phyloP scores from a whole-genome alignment of 2,797 vertebrate species.

The Cetoscarus ocellatus region DNA sequence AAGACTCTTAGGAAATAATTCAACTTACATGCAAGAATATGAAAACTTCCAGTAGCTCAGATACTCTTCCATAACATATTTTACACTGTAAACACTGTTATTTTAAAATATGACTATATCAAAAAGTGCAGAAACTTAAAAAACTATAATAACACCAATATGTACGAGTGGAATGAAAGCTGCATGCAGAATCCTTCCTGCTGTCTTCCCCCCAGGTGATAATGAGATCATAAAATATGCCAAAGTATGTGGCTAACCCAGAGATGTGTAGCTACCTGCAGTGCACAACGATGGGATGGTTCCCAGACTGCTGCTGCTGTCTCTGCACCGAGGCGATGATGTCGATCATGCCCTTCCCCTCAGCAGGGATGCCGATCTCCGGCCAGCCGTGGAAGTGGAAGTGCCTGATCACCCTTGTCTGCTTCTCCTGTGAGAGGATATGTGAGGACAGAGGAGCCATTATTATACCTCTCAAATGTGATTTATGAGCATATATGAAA shows the following conservation, averaged over 20 bases:
- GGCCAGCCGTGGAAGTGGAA: conserved; percentile 99
- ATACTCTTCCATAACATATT: too few species aligned
- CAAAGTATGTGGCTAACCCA: background rate
- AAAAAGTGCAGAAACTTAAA: too few species aligned
- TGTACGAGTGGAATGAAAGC: too few species aligned
- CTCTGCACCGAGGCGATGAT: conserved; percentile 96
- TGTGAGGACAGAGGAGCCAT: conserved; percentile 70
- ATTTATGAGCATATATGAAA: conserved; percentile 49
- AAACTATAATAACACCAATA: too few species aligned
- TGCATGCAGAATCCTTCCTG: too few species aligned
- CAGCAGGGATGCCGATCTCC: conserved; percentile 93
- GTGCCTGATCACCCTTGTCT: conserved; percentile 90
- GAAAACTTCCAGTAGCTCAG: too few species aligned
- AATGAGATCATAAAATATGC: background rate
- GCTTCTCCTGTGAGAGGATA: conserved; percentile 87
- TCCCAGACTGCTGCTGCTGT: conserved; percentile 97
- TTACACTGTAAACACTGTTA: too few species aligned
- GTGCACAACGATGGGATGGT: conserved; percentile 96
- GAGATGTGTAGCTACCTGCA: conserved; percentile 88
- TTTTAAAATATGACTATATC: too few species aligned
- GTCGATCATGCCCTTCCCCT: conserved; percentile 98
- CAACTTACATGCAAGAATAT: background rate
- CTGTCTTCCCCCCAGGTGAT: background rate
- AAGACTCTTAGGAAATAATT: background rate
- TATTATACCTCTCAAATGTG: conserved; percentile 41